Base-by-base conservation (phyloP, 2,888 invertebrate genomes). In the Piscicola geometra region DNA sequence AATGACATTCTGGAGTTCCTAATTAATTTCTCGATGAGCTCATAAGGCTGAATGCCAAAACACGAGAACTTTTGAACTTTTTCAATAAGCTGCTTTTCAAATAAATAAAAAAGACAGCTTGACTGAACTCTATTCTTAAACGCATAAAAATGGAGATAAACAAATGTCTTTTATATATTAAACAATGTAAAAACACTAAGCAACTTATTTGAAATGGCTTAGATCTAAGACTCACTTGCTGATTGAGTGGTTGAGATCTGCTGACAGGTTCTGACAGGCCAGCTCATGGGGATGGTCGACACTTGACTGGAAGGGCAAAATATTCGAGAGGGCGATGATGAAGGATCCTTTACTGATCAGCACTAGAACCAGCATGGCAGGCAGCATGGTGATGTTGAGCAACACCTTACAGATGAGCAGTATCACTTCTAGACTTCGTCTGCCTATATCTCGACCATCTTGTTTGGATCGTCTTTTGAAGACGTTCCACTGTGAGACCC, bases 331-430 rank as follows among this genome's bases (percentile, higher is more conserved):
- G 2, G 76, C 76, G 33, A 76, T 66, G 21, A 79, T 73, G 21
- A 78, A 35, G 3, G 77, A 56, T 25, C 78, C 76, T 60, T 79
- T 79, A 76, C 75, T 77, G 70, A 78, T 28, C 60, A 79, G 75
- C 50, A 78, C 28, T 5, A 78, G 71, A 0, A 88, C 90, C 81
- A 96, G 88, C 78, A 96, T 93, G 82, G 93, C 90, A 69, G 91
- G 85, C 85, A 94, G 94, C 77, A 94, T 92, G 80, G 93, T 85
- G 80, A 92, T 86, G 86, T 94, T 95, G 36, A 93, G 92, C 81
- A 92, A 84, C 79, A 93, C 81, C 81, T 86, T 86, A 75, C 85
- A 79, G 33, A 71, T 32, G 60, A 75, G 66, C 25, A 75, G 41
- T 15, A 68, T 21, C 12, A 60, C 71, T 80, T 68, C 82, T 76